Evolutionary conservation across 2,888 invertebrate genomes (phyloP).

Genomic region (Homarus gammarus): DNA sequence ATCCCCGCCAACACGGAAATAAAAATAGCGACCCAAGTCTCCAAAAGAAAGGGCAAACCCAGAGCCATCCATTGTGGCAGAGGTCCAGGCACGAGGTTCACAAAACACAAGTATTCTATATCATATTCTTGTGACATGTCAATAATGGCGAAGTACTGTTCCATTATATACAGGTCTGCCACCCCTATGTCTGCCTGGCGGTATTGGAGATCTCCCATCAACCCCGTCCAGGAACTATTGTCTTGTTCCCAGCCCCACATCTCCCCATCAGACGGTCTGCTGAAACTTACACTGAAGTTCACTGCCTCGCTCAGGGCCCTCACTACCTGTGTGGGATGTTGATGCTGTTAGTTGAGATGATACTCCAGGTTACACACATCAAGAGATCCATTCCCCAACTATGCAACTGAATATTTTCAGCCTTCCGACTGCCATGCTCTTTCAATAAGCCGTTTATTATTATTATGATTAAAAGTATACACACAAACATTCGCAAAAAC

Average conservation of each 20-base stretch:
- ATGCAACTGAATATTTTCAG: no score
- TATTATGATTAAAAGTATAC: no score
- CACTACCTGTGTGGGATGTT: slow-evolving; percentile 48
- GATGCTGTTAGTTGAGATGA: no score
- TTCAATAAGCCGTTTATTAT: no score
- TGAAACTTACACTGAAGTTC: slow-evolving; percentile 49
- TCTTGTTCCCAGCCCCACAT: slow-evolving; percentile 71
- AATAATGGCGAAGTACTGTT: slow-evolving; percentile 65
- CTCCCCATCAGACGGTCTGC: slow-evolving; percentile 61
- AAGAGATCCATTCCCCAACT: no score
- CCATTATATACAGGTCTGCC: slow-evolving; percentile 71
- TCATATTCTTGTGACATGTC: slow-evolving; percentile 67
- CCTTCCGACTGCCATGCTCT: no score
- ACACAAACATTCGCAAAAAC: no score
- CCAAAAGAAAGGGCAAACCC: slow-evolving; percentile 43
- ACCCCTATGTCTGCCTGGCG: slow-evolving; percentile 60
- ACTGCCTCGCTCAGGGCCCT: slow-evolving; percentile 43
- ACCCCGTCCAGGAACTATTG: slow-evolving; percentile 67
- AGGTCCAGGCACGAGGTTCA: slow-evolving; percentile 58
- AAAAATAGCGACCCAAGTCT: slow-evolving; percentile 52
- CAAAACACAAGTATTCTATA: slow-evolving; percentile 68
- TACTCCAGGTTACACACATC: no score
- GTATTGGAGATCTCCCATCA: slow-evolving; percentile 70
- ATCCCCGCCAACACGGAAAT: slow-evolving; percentile 50
- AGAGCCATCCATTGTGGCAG: slow-evolving; percentile 67